Percentiles rank a stretch among this genome's conserved stretches.
Conservation (phyloP, 2,888 invertebrate genomes). For the Dolomedes plantarius region DNA sequence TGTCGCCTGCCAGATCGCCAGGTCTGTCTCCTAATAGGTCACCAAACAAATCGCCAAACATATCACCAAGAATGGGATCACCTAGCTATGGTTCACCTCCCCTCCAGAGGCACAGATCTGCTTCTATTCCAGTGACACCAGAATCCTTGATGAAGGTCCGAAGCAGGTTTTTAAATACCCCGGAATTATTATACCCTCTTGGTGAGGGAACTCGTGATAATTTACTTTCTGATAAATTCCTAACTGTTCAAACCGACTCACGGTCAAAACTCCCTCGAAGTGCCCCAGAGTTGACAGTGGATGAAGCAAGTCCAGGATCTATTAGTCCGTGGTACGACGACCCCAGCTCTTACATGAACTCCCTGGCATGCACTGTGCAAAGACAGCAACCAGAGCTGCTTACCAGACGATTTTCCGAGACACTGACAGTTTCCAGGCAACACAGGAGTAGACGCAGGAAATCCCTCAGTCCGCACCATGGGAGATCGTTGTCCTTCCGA, state of each 20-base stretch:
- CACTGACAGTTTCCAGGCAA: constrained; percentile 40
- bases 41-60: constrained; percentile 63
- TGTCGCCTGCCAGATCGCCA: constrained; percentile 57
- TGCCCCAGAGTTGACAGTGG: constrained; percentile 61
- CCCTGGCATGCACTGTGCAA: constrained; percentile 48
- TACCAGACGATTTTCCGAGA: constrained; percentile 63
- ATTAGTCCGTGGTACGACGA: constrained; percentile 67
- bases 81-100: constrained; percentile 62
- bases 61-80: constrained; percentile 48
- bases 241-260: constrained; percentile 33
- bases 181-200: constrained; percentile 46
- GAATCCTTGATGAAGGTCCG: constrained; percentile 58
- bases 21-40: constrained; percentile 56
- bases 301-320: constrained; percentile 48
- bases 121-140: constrained; percentile 68
- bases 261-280: constrained; percentile 46
- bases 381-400: constrained; percentile 46
- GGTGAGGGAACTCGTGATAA: constrained; percentile 44
- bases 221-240: no score
- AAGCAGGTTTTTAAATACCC: constrained; percentile 50
- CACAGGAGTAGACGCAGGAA: constrained; percentile 35
- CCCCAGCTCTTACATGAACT: constrained; percentile 49
- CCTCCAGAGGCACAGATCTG: constrained; percentile 59
- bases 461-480: constrained; percentile 47
- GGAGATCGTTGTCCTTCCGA: constrained; percentile 53